Evolutionary conservation across 2,797 vertebrate species (phyloP).

Genomic region (Chaenodraco wilsoni): DNA sequence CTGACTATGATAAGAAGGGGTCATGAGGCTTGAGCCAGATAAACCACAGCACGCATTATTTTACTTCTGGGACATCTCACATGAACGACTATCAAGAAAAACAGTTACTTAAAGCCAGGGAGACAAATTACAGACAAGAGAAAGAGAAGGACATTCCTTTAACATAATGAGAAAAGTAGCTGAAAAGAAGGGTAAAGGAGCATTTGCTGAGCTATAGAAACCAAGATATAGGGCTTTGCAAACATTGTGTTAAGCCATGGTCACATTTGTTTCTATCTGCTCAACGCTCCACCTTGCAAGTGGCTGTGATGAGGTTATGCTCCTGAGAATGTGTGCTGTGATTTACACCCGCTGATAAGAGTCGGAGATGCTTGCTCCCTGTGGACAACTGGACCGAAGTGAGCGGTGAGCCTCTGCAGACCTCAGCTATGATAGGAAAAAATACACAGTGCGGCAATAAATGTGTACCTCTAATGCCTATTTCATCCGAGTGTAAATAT

Average conservation of each 20-base stretch:
- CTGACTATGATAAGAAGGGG: constrained; percentile 54
- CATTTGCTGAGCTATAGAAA: constrained; percentile 23
- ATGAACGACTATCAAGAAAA: constrained; percentile 41
- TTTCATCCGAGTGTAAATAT: constrained; percentile 23
- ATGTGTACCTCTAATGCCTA: constrained; percentile 10
- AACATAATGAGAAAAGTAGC: constrained; percentile 7
- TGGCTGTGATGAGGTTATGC: constrained; percentile 67
- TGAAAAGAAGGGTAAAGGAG: constrained; percentile 14
- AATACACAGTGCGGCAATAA: constrained; percentile 19
- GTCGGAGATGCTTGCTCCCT: constrained; percentile 64
- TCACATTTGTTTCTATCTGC: constrained; percentile 57
- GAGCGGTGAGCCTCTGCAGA: constrained; percentile 71
- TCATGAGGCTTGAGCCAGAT: constrained; percentile 45
- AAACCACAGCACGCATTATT: constrained; percentile 47
- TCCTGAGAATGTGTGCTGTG: constrained; percentile 75
- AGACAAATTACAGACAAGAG: constrained; percentile 53
- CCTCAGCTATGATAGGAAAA: constrained; percentile 39
- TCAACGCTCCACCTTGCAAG: constrained; percentile 54
- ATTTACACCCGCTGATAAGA: constrained; percentile 78
- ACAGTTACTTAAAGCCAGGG: constrained; percentile 44
- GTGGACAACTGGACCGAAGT: constrained; percentile 79
- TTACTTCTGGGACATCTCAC: constrained; percentile 65
- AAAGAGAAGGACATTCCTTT: constrained; percentile 4
- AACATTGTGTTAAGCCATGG: constrained; percentile 34
- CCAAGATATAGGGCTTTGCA: constrained; percentile 31